phyloP scores from a whole-genome alignment of 2,797 vertebrate species.

The Mormyrops boulengeri region DNA sequence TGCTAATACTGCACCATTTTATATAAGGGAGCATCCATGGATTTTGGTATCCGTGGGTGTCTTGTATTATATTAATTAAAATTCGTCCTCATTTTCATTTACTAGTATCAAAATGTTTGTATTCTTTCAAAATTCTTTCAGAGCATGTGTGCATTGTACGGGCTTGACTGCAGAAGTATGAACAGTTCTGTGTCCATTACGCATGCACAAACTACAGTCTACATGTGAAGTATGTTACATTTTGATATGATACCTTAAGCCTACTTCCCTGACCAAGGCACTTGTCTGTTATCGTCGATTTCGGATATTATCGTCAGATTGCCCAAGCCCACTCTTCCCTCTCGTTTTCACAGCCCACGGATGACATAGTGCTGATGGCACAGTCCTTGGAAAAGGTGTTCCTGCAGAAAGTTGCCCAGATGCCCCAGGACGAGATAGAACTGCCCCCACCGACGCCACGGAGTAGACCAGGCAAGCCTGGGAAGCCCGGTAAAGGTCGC shows the following conservation, averaged over 20 bases:
- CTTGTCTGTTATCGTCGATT: not conserved
- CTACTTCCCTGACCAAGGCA: not conserved
- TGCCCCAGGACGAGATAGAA: conserved; percentile 86
- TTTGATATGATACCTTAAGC: not conserved
- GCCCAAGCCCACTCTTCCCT: not conserved
- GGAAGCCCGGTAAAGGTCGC: conserved; percentile 64
- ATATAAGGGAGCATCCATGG: not conserved
- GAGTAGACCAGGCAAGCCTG: conserved; percentile 68
- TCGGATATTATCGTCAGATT: not conserved
- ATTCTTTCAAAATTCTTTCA: not conserved
- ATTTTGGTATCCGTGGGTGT: not conserved
- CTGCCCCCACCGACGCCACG: conserved; percentile 72
- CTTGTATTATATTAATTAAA: not conserved
- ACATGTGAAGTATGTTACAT: not conserved
- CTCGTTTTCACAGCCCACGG: conserved; percentile 65
- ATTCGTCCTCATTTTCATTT: not conserved
- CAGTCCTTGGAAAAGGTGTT: conserved; percentile 92
- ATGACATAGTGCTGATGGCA: conserved; percentile 91
- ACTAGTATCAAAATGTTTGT: not conserved
- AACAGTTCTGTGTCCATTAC: not conserved
- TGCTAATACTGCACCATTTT: not conserved
- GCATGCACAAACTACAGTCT: not conserved
- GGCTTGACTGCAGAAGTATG: not conserved
- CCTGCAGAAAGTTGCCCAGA: conserved; percentile 86
- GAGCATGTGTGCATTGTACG: not conserved